Evolutionary conservation across 2,888 invertebrate genomes (phyloP).

Genomic region (Torymus aiolomorphi): DNA sequence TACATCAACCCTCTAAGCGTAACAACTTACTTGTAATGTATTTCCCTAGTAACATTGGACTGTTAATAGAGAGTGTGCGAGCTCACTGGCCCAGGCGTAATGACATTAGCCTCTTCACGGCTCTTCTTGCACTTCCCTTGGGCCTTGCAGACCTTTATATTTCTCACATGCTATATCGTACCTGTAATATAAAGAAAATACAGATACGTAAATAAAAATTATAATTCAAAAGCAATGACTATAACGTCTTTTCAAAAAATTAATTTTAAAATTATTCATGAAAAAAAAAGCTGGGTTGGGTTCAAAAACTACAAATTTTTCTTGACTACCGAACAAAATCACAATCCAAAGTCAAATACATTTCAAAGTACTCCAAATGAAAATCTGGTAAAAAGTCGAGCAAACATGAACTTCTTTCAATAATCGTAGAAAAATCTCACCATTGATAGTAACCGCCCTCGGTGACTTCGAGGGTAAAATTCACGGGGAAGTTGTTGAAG

Average conservation of each 20-base stretch:
- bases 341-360: not conserved
- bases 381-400: not conserved
- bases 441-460: conserved; percentile 95
- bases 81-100: no score
- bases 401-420: conserved; percentile 37
- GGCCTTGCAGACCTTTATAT: no score
- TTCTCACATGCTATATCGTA: no score
- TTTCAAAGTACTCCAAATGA: not conserved
- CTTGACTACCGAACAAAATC: not conserved
- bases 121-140: no score
- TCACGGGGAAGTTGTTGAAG: conserved; percentile 89
- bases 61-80: no score
- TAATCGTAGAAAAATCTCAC: conserved; percentile 78
- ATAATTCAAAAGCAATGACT: no score
- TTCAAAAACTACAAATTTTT: not conserved
- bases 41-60: no score
- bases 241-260: not conserved
- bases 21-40: no score
- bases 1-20: no score
- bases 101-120: no score
- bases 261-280: conserved; percentile 18
- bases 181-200: no score
- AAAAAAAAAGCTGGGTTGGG: conserved; percentile 46
- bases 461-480: conserved; percentile 93
- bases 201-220: no score